A percentile compares a stretch with the other conserved stretches of the same genome.
Conservation (phyloP, 2,113 vertebrate genomes). For the Aythya baeri region DNA sequence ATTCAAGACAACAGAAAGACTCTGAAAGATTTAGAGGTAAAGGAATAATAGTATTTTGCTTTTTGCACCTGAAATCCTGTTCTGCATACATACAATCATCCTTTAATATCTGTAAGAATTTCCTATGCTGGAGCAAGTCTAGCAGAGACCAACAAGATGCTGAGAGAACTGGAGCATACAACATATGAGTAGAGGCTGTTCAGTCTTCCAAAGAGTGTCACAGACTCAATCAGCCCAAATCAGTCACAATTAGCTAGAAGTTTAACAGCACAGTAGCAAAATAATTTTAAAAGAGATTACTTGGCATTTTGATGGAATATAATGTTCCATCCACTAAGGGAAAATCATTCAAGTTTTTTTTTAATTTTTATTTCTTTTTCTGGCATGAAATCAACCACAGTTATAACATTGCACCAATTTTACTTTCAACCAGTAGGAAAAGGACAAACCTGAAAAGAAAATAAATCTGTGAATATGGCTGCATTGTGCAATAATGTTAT, state of each 20-base stretch:
- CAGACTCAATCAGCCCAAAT: not conserved
- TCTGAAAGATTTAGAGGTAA: not conserved
- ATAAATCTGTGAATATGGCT: not conserved
- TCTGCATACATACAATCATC: not conserved
- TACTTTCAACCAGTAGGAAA: not conserved
- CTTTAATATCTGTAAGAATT: not conserved
- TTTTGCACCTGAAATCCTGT: not conserved
- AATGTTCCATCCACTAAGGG: not conserved
- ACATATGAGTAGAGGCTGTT: not conserved
- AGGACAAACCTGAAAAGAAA: not conserved
- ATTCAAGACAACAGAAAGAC: not conserved
- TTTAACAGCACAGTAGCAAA: not conserved
- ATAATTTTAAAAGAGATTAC: not conserved
- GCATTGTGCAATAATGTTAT: not conserved
- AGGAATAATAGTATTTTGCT: not conserved
- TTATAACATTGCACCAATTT: not conserved
- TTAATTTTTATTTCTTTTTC: not conserved
- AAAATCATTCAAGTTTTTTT: too few relatives aligned
- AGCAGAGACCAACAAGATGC: not conserved
- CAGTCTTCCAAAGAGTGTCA: not conserved
- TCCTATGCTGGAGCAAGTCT: not conserved
- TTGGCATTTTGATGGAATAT: not conserved
- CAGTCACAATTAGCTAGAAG: not conserved
- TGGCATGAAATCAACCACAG: not conserved
- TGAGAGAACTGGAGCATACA: not conserved